Evolutionary conservation across 2,888 invertebrate species (phyloP).

Genomic region (Gandaritis pyraliata): DNA sequence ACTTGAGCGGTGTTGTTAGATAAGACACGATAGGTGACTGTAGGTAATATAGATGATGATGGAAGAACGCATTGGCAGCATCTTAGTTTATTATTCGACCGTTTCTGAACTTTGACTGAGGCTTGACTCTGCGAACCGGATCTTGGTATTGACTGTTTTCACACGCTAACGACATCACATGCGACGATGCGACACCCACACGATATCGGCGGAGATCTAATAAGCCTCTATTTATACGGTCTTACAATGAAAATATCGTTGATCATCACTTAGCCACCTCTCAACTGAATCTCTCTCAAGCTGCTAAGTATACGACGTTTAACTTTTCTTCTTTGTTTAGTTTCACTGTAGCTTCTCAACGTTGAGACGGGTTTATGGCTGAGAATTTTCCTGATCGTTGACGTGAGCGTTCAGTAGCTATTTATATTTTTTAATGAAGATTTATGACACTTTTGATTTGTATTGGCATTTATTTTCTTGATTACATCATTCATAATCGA

Average conservation of each 20-base stretch:
- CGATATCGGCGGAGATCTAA: background rate
- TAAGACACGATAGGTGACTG: too few species aligned
- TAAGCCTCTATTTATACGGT: too few species aligned
- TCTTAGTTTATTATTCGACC: conserved; percentile 3
- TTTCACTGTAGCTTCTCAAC: too few species aligned
- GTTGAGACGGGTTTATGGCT: too few species aligned
- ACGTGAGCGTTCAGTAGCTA: conserved; percentile 15
- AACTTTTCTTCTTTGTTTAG: too few species aligned
- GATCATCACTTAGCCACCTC: too few species aligned
- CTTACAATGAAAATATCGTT: too few species aligned
- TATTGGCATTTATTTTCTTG: conserved; percentile 11
- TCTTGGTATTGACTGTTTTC: background rate
- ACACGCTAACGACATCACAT: background rate
- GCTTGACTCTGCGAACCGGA: conserved; percentile 3
- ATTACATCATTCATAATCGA: conserved; percentile 1
- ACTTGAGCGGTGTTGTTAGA: too few species aligned
- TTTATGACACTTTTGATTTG: conserved; percentile 27
- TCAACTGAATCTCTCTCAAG: too few species aligned
- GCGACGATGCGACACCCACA: background rate
- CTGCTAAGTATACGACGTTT: too few species aligned
- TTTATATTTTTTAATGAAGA: conserved; percentile 4
- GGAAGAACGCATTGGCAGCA: background rate
- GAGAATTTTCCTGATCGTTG: too few species aligned
- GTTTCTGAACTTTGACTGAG: conserved; percentile 5
- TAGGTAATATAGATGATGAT: background rate